Percentiles rank a stretch among this genome's conserved stretches.
phyloP scores from a whole-genome alignment of 2,113 vertebrate species.

The Odontesthes bonariensis region DNA sequence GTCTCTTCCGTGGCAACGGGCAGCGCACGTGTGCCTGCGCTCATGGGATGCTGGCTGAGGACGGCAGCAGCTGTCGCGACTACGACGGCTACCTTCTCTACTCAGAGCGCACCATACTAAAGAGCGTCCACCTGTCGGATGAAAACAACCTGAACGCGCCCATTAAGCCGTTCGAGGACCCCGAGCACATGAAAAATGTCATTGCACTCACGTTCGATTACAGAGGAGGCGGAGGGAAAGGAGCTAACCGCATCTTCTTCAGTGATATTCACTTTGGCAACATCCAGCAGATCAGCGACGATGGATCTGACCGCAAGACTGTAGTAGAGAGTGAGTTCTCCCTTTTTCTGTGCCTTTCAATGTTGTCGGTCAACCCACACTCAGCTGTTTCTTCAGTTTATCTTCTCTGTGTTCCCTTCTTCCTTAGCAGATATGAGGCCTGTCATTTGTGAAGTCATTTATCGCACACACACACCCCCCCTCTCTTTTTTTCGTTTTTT shows the following conservation, averaged over 20 bases:
- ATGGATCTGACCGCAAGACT: conserved; percentile 90
- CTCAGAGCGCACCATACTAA: conserved; percentile 96
- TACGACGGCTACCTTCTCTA: conserved; percentile 97
- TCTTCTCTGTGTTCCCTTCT: neutral
- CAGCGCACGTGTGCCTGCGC: conserved; percentile 92
- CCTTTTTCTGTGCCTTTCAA: neutral
- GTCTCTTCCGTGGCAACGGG: conserved; percentile 87
- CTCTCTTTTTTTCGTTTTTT: neutral
- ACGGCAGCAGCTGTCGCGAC: conserved; percentile 88
- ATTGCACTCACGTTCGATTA: conserved; percentile 96
- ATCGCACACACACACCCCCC: neutral
- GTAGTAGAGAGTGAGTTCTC: conserved; percentile 94
- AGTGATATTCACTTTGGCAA: conserved; percentile 99
- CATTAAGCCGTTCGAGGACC: conserved; percentile 95
- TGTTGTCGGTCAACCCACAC: neutral
- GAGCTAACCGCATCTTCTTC: conserved; percentile 95
- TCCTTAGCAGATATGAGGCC: conserved; percentile 1
- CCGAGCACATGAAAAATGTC: conserved; percentile 97
- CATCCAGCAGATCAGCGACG: conserved; percentile 97
- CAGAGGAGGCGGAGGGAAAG: conserved; percentile 86
- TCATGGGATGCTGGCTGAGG: conserved; percentile 92
- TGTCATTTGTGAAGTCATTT: conserved; percentile 14
- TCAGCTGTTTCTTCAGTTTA: conserved; percentile 4
- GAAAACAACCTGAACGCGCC: conserved; percentile 96
- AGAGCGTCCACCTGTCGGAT: conserved; percentile 95